These are phyloP conservation scores for Pristionchus entomophagus DNA, from an alignment of 2,888 invertebrate species.

Conservation along the genomic window DNA sequence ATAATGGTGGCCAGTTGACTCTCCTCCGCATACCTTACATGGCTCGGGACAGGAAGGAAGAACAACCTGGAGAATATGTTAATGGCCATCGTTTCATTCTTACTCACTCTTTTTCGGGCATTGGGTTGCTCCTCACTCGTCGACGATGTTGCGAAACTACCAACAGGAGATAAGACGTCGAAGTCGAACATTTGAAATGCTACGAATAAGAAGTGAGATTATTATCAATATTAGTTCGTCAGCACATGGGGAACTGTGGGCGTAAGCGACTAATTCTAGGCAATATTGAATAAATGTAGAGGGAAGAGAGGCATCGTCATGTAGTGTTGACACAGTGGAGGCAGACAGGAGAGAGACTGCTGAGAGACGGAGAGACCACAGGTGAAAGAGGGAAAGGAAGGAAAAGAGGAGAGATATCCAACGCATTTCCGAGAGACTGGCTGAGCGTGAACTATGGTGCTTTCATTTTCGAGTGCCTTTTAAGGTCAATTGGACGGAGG, in stretches of 20 bases:
- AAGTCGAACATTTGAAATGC: too few species aligned
- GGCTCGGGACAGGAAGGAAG: background rate
- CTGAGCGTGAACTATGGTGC: too few species aligned
- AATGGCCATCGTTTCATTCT: background rate
- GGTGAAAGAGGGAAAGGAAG: background rate
- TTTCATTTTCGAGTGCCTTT: too few species aligned
- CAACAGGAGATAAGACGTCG: background rate
- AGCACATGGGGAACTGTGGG: too few species aligned
- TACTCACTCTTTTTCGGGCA: background rate
- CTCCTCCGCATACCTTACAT: background rate
- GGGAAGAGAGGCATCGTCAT: background rate
- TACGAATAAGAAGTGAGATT: too few species aligned
- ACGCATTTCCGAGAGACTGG: too few species aligned
- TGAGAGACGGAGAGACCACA: background rate
- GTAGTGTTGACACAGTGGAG: background rate
- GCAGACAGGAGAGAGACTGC: background rate
- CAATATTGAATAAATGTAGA: background rate
- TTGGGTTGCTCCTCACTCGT: background rate
- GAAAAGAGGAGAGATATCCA: background rate
- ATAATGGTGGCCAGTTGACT: background rate
- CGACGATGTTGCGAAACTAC: background rate
- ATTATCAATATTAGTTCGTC: too few species aligned
- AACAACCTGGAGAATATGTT: background rate
- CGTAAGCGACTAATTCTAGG: background rate
- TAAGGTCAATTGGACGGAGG: too few species aligned